Evolutionary conservation across 2,113 vertebrate genomes (phyloP), one percentile per base, ranked within the genome.

Genomic region (Aplodontia rufa): DNA sequence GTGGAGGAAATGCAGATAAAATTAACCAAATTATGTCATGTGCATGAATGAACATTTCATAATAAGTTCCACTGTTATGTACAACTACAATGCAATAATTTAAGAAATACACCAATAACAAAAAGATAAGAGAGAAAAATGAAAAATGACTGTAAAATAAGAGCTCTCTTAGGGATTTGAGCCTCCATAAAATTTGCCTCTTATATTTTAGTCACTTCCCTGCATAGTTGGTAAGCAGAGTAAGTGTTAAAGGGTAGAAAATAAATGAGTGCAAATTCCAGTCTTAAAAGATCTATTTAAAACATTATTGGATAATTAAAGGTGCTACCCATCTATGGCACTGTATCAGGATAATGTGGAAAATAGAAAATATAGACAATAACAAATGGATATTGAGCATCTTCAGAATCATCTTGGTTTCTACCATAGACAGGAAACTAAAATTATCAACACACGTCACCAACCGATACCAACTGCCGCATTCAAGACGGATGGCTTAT

Each of bases 391-490:
- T 66, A 49, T 76, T 81, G 58, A 66, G 42, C 26, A 37, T 40
- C 71, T 88, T 85, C 30, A 74, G 72, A 91, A 69, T 55, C 26
- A 62, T 81, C 80, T 88, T 58, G 53, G 26, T 83, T 94, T 85
- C 14, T 14, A 93, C 30, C 26, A 45, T 16, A 93, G 64, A 76
- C 28, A 92, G 40, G 42, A 90, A 76, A 53, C 55, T 72, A 76
- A 88, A 91, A 78, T 84, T 53, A 91, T 35, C 64, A 37, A n/a
- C 51, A 83, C 1, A 37, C 28, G 71, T 87, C 79, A 76, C 87
- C 93, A 84, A 90, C 51, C 97, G 82, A 92, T 51, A 85, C 78
- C 84, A 92, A 66, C 79, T 87, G 96, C 87, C 84, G 60, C 74
- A 58, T 60, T 51, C 51, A 76, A 72, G 90, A 94, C 20, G 22